A percentile compares a stretch with the other conserved stretches of the same genome.
Conservation (phyloP, 2,888 invertebrate species). For the Pollenia labialis region DNA sequence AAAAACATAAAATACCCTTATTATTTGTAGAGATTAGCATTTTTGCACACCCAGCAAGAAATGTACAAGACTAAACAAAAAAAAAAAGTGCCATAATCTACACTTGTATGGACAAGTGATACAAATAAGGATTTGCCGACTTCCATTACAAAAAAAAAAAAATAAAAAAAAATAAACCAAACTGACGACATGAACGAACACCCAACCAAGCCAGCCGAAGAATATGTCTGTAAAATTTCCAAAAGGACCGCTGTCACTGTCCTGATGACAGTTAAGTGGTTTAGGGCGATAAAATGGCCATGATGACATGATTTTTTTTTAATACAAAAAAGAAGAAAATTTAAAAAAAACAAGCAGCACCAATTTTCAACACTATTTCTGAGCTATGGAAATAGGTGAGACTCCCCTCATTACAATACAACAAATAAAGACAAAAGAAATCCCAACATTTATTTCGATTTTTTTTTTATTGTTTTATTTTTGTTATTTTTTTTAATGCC, state of each 20-base stretch:
- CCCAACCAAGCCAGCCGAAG: conserved; percentile 50
- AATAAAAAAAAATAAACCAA: conserved; percentile 43
- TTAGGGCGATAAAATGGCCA: conserved; percentile 81
- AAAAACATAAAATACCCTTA: conserved; percentile 81
- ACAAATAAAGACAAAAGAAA: conserved; percentile 64
- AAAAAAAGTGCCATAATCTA: conserved; percentile 70
- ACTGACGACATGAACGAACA: conserved; percentile 65
- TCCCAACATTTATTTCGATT: conserved; percentile 54
- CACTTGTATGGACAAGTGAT: conserved; percentile 60
- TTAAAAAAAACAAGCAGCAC: conserved; percentile 20
- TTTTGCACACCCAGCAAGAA: conserved; percentile 71
- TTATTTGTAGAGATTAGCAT: conserved; percentile 78
- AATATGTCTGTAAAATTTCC: conserved; percentile 40
- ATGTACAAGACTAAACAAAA: conserved; percentile 38
- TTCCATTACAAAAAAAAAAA: conserved; percentile 46
- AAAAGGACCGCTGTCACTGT: conserved; percentile 81
- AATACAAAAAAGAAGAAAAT: conserved; percentile 16
- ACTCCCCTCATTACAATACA: conserved; percentile 35
- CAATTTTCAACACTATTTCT: conserved; percentile 23
- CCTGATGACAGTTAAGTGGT: conserved; percentile 83
- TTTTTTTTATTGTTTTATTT: neutral
- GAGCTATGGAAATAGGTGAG: conserved; percentile 20
- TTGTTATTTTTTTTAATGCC: conserved; percentile 47
- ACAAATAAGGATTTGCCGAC: conserved; percentile 66
- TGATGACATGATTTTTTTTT: conserved; percentile 69